Evolutionary conservation across 2,113 vertebrate species (phyloP), one percentile per base, ranked within the genome.

Genomic region (Trichechus manatus): DNA sequence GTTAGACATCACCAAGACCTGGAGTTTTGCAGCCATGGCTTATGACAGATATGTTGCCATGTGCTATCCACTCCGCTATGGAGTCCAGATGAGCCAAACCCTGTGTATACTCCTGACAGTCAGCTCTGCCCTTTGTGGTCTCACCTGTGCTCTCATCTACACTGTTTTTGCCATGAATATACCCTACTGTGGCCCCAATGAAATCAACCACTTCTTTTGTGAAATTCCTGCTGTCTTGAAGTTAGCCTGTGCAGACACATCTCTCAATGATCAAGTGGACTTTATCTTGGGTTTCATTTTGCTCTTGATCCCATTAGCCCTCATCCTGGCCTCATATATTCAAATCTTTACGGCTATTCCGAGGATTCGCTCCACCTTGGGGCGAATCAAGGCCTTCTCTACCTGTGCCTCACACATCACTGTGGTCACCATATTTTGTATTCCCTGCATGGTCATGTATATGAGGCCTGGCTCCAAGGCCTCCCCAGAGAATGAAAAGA

Each of bases 161-260:
- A 96, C 88, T 20, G 53, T 91, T 91, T 97, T 97, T 91, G 94
- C 97, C 53, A 94, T 96, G 94, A 96, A 31, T 64, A 94, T 97
- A 1, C 94, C 93, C 15, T 97, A 97, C 78, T 98, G 87, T 89
- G 94, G 93, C 59, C 95, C 97, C 47, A 96, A 68, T 90, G 97
- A 97, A 79, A 96, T 97, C 59, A 96, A 94, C 15, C 96, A 97
- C 70, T 97, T 97, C 64, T 96, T 97, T 36, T 97, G 96, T 97
- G 93, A 95, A 96, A 97, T 96, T 27, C 96, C 97, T 81, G 95
- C 97, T 88, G 93, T 97, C 23, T 88, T 97, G 66, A 97, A 97
- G 88, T 92, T 97, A 89, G 97, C 93, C 29, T 97, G 96, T 85
- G 95, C 96, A 79, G 91, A 97, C 27, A 97, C 95, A 88, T 86